Evolutionary conservation across 37 sponge, comb jelly and placozoan genomes (phyloP).

Genomic region (Oscarella lobularis): DNA sequence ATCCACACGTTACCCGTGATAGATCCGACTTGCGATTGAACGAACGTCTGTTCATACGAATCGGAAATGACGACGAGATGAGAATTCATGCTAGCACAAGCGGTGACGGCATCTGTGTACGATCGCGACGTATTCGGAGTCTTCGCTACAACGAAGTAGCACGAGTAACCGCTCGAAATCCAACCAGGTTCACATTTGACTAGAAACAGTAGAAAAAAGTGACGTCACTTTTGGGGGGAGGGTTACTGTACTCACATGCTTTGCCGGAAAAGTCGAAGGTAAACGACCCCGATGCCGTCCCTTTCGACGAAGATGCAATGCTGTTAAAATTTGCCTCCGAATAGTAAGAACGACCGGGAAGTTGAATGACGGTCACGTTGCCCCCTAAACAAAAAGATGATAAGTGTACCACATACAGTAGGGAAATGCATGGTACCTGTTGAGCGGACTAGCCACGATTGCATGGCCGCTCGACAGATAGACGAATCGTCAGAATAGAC

Average conservation of each 20-base stretch:
- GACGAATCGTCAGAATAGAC: neutral
- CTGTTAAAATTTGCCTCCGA: neutral
- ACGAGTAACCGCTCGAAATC: neutral
- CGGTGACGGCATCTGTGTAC: neutral
- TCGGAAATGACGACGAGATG: neutral
- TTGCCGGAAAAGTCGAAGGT: neutral
- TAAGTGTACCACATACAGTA: neutral
- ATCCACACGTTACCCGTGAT: neutral
- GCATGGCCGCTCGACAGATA: neutral
- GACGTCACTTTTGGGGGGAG: neutral
- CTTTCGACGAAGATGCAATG: neutral
- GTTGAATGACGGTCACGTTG: neutral
- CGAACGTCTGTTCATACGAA: neutral
- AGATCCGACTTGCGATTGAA: neutral
- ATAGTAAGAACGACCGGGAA: neutral
- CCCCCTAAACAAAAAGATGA: neutral
- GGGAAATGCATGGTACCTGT: neutral
- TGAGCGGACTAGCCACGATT: neutral
- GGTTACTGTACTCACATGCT: neutral
- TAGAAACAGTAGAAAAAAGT: neutral
- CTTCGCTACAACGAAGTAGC: neutral
- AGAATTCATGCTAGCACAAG: neutral
- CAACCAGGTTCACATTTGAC: neutral
- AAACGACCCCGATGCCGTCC: neutral
- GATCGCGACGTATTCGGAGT: neutral